A percentile compares a stretch with the other conserved stretches of the same genome.
phyloP scores from a whole-genome alignment of 2,888 invertebrate genomes.

The Baccha elongata region DNA sequence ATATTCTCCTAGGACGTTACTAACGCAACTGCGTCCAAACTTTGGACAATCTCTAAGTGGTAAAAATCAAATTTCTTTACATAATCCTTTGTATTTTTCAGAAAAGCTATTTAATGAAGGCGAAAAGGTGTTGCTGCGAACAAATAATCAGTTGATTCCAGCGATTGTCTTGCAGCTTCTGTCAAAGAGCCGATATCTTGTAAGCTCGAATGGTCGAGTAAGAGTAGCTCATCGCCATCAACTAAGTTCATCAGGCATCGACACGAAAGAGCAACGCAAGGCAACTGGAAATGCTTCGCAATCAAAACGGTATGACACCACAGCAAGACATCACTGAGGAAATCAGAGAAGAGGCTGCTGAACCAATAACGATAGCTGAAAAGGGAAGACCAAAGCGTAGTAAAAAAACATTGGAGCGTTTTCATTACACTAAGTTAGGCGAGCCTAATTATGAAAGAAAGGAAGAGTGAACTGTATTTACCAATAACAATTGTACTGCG shows the following conservation, averaged over 20 bases:
- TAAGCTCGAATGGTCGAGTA: neutral
- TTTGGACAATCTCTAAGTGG: neutral
- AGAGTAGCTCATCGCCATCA: slow-evolving; percentile 7
- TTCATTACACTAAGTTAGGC: neutral
- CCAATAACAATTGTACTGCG: too few relatives aligned
- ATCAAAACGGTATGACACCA: neutral
- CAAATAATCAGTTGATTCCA: slow-evolving; percentile 1
- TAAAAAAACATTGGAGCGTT: too few relatives aligned
- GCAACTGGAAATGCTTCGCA: neutral
- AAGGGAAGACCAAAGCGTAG: neutral
- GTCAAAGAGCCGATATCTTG: slow-evolving; percentile 11
- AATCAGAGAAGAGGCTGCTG: neutral
- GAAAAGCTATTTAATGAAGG: neutral
- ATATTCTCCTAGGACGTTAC: neutral
- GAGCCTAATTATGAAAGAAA: neutral
- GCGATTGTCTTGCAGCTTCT: slow-evolving; percentile 2
- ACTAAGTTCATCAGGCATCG: slow-evolving; percentile 3
- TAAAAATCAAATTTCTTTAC: slow-evolving; percentile 2
- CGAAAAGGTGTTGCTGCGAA: slow-evolving; percentile 8
- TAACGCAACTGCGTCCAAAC: neutral
- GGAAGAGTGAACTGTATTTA: too few relatives aligned
- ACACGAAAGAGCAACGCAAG: neutral
- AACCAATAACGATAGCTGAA: neutral
- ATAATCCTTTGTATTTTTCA: slow-evolving; percentile 11
- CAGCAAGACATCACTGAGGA: neutral